Percentiles rank a stretch among this genome's conserved stretches.
Conservation (phyloP, 2,797 vertebrate genomes). For the Ispidina picta region DNA sequence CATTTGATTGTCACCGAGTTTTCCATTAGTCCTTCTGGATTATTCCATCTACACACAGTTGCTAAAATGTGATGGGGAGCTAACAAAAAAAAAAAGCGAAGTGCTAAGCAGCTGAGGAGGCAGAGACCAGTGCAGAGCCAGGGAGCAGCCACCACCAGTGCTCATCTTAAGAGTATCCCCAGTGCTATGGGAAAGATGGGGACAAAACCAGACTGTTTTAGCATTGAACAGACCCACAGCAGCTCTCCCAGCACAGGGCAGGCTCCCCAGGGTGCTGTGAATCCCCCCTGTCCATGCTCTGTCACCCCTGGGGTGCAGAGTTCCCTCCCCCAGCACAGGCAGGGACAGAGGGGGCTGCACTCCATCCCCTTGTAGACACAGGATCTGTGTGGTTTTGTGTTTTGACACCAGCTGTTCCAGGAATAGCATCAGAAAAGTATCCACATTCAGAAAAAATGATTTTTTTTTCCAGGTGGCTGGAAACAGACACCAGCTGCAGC, state of each 20-base stretch:
- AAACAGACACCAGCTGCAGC: not conserved
- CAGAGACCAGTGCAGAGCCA: not conserved
- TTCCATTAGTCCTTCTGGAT: not conserved
- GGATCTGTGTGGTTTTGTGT: not conserved
- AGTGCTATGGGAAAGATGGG: fast-evolving
- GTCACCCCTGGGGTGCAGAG: not conserved
- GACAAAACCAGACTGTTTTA: not conserved
- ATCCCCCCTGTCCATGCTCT: fast-evolving
- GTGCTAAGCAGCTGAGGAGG: not conserved
- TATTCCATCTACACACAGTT: not conserved
- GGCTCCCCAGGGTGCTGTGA: not conserved
- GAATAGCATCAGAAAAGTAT: not conserved
- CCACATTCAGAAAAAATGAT: no score
- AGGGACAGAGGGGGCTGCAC: not conserved
- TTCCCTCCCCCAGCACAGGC: not conserved
- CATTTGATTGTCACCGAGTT: not conserved
- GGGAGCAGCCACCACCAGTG: not conserved
- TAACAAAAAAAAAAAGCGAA: not conserved
- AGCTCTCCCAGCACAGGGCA: fast-evolving
- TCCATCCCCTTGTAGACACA: fast-evolving
- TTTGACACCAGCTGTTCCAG: not conserved
- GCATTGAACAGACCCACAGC: fast-evolving
- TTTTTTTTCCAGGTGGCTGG: not conserved
- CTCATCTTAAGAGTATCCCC: not conserved
- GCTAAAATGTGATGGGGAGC: slow-evolving; percentile 34